Conservation (phyloP, 2,888 invertebrate genomes). For the Pyrrhia umbra region DNA sequence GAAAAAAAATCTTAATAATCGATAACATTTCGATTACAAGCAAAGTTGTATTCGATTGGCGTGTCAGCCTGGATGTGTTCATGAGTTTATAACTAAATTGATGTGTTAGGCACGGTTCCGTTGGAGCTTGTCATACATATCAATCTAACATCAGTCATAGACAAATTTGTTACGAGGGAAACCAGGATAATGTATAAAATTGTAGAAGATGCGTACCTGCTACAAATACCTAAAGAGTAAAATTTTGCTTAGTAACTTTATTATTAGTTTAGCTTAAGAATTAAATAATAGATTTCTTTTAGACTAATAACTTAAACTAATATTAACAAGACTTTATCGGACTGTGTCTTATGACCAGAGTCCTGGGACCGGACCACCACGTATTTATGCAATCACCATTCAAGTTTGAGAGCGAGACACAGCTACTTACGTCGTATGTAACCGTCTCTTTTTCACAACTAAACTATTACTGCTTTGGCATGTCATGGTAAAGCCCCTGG, state of each 20-base stretch:
- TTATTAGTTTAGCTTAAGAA: no score
- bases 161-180: not conserved
- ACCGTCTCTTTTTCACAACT: no score
- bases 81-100: slow-evolving; percentile 46
- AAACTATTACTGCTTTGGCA: no score
- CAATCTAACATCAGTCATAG: slow-evolving; percentile 16
- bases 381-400: no score
- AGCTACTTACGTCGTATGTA: no score
- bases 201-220: not conserved
- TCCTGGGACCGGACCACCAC: no score
- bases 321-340: not conserved
- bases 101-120: slow-evolving; percentile 33
- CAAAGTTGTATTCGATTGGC: slow-evolving; percentile 15
- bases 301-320: not conserved
- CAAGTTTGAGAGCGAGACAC: no score
- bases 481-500: no score
- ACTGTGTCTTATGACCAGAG: not conserved
- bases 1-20: not conserved
- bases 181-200: not conserved
- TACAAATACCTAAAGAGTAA: no score
- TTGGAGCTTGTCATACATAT: slow-evolving; percentile 40
- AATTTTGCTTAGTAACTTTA: no score
- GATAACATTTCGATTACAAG: slow-evolving; percentile 1
- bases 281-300: no score
- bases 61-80: slow-evolving; percentile 19